Base-by-base conservation (phyloP, 1,140 invertebrate genomes). In the Saxidomus purpurata region DNA sequence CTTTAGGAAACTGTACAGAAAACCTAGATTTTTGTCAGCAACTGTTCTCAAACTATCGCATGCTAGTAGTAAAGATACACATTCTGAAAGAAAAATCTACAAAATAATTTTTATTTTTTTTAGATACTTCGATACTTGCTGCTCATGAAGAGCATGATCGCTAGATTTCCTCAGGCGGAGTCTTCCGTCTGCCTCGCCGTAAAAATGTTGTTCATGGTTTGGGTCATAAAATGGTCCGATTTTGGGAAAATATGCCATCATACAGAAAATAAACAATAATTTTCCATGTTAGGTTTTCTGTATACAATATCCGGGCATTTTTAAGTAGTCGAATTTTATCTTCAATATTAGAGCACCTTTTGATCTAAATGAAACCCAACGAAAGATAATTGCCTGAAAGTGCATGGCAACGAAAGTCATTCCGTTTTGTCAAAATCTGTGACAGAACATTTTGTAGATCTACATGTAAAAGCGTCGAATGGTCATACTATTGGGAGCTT, bases 181-280 rank as follows among this genome's bases (percentile, higher is more conserved):
- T 49, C 80, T 63, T 22, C 87, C 87, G 43, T 89, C 87, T 47
- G 69, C 36, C 31, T 83, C 87, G 1, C 87, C 87, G 40, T 89
- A 89, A 34, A 89, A 89, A 47, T 89, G 69, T 19, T 89, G 87
- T 36, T 89, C 87, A 67, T 89, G 61, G 36, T 63, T 25, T 11
- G 87, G 87, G 15, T 89, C 87, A 74, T 89, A 89, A 84, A 89
- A 89, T 40, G 87, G 87, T 47, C 79, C 87, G 63, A 89, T 59
- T 63, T 67, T 82, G 0, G 87, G 87, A 40, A 89, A 89, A 77
- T 89, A 89, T 83, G 87, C 87, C 87, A 89, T 89, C 71, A 59
- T n/a, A 59, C 25, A 31, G 13, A n/a, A 31, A n/a, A 34, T 55
- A 69, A 63, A 47, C 55, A 55, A 40, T 25, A 17, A 43, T 15